Evolutionary conservation across 2,113 vertebrate species (phyloP), one percentile per base, ranked within the genome.

Genomic region (Empidonax alnorum): DNA sequence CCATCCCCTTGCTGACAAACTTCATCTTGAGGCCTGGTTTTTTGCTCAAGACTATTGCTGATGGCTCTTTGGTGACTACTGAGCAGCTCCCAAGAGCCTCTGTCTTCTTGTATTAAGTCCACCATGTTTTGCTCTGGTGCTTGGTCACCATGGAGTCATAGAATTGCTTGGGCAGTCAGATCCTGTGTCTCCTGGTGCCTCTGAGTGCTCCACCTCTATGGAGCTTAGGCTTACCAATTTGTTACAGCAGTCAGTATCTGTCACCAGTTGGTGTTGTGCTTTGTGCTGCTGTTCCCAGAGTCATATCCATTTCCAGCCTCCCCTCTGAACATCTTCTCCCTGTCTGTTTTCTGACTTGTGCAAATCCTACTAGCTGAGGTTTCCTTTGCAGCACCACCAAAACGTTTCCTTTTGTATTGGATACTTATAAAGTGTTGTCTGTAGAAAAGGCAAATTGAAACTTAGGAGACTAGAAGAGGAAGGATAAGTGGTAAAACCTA

Each of bases 361-460:
- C 42, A 67, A 44, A 55, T 80, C 35, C 23, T n/a, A 14, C n/a
- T 10, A 37, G 33, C 25, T 67, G 33, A 52, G n/a, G 17, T 79
- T 63, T 77, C 25, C 30, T 95, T 88, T 59, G 27, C 23, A 39
- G 31, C 49, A 33, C 37, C 35, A 52, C 19, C 22, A 33, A 28
- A 0, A 1, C 0, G 0, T 69, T 69, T 92, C 27, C 27, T 92
- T 93, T 50, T 44, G 11, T 49, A 14, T 10, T 27, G 39, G 19
- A 65, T 90, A 3, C 47, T 67, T 7, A 24, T 47, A 0, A 80
- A 90, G 7, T 17, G 10, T 35, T 53, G 30, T 15, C 39, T 55
- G 12, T 22, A 19, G 30, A 86, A 82, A 74, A 86, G 24, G 3
- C 8, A 81, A 58, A 69, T 10, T 37, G 49, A 61, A 89, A 87